phyloP scores from a whole-genome alignment of 2,888 invertebrate genomes.

The Palloptera scutellata region DNA sequence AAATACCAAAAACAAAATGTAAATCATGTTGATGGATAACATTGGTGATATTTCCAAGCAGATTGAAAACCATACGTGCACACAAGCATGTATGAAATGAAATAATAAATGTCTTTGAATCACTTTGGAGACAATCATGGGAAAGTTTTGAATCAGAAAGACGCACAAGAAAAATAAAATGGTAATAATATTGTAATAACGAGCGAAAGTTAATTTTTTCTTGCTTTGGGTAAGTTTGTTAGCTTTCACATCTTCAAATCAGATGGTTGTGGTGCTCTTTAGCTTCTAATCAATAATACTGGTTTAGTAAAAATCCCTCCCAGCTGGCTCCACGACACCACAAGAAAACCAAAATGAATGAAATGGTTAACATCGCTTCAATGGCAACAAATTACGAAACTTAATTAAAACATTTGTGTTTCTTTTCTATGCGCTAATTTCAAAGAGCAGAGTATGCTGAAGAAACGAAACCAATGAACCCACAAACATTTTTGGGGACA shows the following conservation, averaged over 20 bases:
- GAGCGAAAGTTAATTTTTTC: conserved; percentile 22
- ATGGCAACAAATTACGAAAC: conserved; percentile 31
- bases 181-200: conserved; percentile 2
- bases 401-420: conserved; percentile 29
- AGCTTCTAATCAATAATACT: too few species aligned
- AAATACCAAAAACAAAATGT: neutral
- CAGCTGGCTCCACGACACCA: neutral
- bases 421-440: neutral
- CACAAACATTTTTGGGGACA: conserved; percentile 10
- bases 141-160: neutral
- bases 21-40: neutral
- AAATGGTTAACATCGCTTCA: conserved; percentile 29
- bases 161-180: neutral
- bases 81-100: neutral
- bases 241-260: conserved; percentile 5
- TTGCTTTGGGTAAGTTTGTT: conserved; percentile 8
- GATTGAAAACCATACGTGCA: neutral
- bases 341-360: conserved; percentile 18
- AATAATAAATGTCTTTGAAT: conserved; percentile 3
- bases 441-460: neutral
- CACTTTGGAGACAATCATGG: conserved; percentile 9
- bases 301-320: neutral
- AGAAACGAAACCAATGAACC: neutral
- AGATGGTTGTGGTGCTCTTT: too few species aligned
- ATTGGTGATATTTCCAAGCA: neutral